Evolutionary conservation across 2,888 invertebrate genomes (phyloP).

Genomic region (Diaprepes abbreviatus): DNA sequence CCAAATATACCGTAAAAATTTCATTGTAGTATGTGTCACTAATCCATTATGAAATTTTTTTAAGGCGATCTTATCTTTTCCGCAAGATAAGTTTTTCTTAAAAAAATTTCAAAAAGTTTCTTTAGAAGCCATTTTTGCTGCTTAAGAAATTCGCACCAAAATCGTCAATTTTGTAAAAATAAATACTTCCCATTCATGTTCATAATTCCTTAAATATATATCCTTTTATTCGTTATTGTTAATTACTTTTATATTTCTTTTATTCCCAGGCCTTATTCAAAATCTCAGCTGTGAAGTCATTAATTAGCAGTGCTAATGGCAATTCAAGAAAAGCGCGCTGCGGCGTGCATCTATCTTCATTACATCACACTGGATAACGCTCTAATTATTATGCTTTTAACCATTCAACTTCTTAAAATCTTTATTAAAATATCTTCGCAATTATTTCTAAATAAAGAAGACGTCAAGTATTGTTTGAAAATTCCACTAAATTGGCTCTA

Average conservation of each 20-base stretch:
- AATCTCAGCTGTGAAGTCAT: slow-evolving; percentile 32
- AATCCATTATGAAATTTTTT: too few relatives aligned
- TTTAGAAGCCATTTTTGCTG: too few relatives aligned
- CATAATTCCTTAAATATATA: too few relatives aligned
- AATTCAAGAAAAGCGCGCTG: slow-evolving; percentile 62
- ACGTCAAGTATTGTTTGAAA: slow-evolving; percentile 16
- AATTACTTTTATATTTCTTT: not conserved
- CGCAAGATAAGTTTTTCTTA: too few relatives aligned
- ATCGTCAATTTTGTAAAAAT: too few relatives aligned
- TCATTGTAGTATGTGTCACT: too few relatives aligned
- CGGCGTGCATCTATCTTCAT: slow-evolving; percentile 64
- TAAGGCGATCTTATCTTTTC: too few relatives aligned
- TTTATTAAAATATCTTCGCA: slow-evolving; percentile 28
- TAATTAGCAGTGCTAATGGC: slow-evolving; percentile 62
- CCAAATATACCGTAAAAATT: too few relatives aligned
- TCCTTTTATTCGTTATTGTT: too few relatives aligned
- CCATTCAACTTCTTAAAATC: slow-evolving; percentile 33
- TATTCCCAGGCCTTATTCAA: not conserved
- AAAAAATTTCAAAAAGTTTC: too few relatives aligned
- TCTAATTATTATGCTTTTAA: slow-evolving; percentile 42
- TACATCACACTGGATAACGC: slow-evolving; percentile 56
- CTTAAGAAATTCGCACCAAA: too few relatives aligned
- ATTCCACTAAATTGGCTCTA: not conserved
- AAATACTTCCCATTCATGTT: too few relatives aligned
- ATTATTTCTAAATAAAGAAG: slow-evolving; percentile 31